These are phyloP conservation scores for Copsychus sechellarum DNA, from an alignment of 2,113 vertebrate genomes.

Conservation along the genomic window DNA sequence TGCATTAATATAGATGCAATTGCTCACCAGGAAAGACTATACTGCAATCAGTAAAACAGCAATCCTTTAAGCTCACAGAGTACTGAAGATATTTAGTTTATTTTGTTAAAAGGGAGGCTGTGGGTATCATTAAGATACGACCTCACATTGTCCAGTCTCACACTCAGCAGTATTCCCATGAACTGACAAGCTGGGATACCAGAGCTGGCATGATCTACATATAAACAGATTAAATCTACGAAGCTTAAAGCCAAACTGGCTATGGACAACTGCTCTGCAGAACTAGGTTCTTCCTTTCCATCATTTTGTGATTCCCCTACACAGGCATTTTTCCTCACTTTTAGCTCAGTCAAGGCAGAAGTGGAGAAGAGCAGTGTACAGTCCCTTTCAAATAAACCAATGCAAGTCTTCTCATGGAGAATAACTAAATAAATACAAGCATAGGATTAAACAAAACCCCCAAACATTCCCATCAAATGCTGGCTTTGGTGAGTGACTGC, in stretches of 20 bases:
- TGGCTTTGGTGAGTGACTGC: background rate
- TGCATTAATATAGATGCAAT: background rate
- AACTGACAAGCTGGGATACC: background rate
- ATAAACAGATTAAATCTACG: background rate
- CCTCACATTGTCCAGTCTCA: accelerated
- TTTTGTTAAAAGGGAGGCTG: background rate
- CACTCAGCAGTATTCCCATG: background rate
- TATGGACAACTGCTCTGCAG: background rate
- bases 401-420: background rate
- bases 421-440: background rate
- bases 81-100: background rate
- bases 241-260: background rate
- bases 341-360: background rate
- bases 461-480: background rate
- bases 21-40: background rate
- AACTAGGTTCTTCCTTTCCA: background rate
- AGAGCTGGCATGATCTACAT: background rate
- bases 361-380: background rate
- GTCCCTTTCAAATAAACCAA: background rate
- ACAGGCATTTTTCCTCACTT: background rate
- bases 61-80: background rate
- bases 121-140: background rate
- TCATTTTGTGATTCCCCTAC: background rate
- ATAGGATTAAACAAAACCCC: background rate
- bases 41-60: background rate